Conservation (phyloP, 2,113 vertebrate genomes). For the Saccopteryx leptura region DNA sequence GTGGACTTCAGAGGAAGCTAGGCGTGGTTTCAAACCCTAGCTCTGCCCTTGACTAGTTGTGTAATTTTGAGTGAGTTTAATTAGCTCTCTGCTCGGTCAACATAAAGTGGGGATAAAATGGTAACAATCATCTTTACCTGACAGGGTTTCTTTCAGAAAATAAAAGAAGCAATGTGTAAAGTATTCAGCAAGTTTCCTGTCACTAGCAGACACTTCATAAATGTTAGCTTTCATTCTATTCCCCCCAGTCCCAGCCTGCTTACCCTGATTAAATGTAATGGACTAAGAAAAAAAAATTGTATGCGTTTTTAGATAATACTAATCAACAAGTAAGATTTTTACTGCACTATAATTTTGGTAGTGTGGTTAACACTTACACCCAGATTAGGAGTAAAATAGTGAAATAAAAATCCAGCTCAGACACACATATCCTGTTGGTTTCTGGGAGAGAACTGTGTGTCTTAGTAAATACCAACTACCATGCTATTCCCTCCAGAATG, state of each 20-base stretch:
- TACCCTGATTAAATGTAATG: neutral
- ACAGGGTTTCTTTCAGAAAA: neutral
- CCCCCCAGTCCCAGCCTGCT: neutral
- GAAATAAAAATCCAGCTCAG: conserved; percentile 53
- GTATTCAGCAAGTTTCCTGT: neutral
- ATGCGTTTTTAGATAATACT: neutral
- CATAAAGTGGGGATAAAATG: neutral
- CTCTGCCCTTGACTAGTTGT: neutral
- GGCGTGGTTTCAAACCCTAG: neutral
- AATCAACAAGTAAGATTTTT: neutral
- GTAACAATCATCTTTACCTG: neutral
- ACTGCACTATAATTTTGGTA: neutral
- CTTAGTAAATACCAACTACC: conserved; percentile 64
- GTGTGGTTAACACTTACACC: neutral
- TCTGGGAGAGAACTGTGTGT: conserved; percentile 51
- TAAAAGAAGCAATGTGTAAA: neutral
- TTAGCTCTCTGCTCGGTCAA: conserved; percentile 24
- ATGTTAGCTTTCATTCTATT: neutral
- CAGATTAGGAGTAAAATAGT: conserved; percentile 15
- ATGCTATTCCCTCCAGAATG: conserved; percentile 63
- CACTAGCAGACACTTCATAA: neutral
- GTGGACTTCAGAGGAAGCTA: neutral
- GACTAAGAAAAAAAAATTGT: neutral
- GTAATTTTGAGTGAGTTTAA: conserved; percentile 21
- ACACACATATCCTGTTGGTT: conserved; percentile 47